phyloP scores from a whole-genome alignment of 2,888 invertebrate genomes.

The Harpalus rubripes region DNA sequence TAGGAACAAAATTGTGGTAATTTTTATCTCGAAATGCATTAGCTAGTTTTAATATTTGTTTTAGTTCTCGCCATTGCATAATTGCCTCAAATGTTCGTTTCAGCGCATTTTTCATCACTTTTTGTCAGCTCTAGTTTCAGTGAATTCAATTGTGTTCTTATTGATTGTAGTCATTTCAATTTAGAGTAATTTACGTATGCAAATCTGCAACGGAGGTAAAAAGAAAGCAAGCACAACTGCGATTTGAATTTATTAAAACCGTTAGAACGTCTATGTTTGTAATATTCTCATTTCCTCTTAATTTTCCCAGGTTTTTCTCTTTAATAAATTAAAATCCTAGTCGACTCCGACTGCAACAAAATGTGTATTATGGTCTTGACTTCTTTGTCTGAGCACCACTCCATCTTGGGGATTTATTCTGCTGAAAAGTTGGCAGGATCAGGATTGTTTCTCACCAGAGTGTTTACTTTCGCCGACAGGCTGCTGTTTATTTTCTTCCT shows the following conservation, averaged over 20 bases:
- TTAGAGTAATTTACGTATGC: conserved; percentile 1
- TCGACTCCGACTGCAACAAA: conserved; percentile 12
- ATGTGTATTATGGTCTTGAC: conserved; percentile 45
- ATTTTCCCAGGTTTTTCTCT: not conserved
- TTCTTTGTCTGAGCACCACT: conserved; percentile 33
- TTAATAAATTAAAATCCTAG: conserved; percentile 38
- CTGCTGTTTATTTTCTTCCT: conserved; percentile 40
- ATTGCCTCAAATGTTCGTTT: not conserved
- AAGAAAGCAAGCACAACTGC: not conserved
- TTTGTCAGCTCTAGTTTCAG: not conserved
- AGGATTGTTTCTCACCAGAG: conserved; percentile 37
- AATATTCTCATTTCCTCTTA: not conserved
- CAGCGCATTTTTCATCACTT: not conserved
- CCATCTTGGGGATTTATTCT: conserved; percentile 43
- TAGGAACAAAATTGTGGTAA: too few species aligned
- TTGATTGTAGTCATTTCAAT: not conserved
- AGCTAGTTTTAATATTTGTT: too few species aligned
- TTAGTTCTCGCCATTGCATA: not conserved
- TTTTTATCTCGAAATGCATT: too few species aligned
- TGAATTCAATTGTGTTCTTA: not conserved
- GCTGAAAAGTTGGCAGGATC: conserved; percentile 47
- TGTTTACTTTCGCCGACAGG: conserved; percentile 38
- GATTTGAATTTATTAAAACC: not conserved
- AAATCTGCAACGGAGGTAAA: not conserved
- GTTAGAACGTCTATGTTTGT: not conserved